Base-by-base conservation (phyloP, 2,888 invertebrate species). In the Lomographa bimaculata region DNA sequence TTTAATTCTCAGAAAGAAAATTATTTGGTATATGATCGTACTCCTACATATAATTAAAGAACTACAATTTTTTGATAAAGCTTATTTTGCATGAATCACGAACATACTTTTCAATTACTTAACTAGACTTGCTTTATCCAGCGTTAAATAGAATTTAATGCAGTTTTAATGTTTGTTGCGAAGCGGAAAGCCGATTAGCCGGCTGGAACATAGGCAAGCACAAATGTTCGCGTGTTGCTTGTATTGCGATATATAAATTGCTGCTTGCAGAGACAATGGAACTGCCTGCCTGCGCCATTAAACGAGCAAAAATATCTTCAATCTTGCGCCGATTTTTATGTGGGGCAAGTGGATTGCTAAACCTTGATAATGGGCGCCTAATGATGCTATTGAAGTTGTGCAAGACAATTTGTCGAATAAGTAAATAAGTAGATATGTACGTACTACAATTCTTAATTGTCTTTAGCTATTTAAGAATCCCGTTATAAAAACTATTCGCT, bases 131-230 rank as follows among this genome's bases (percentile, higher is more conserved):
- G 67, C 64, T 74, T 65, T 71, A 71, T 72, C 57, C 57, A 64
- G 60, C 64, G 73, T 71, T 79, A 78, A 84, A 83, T 79, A 74
- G 68, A 78, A 73, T 79, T 78, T 82, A 81, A 85, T 84, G 81
- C 74, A 73, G 63, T 80, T 84, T 84, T 83, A 83, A 84, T 85
- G 80, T 75, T 73, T 64, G 71, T 68, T 71, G 67, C 67, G 70
- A 71, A 78, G 64, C 69, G 68, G 70, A 62, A 64, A 73, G 70
- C 63, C 70, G 72, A 77, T 82, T 80, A 75, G 68, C 65, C 52
- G 48, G 53, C 54, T 54, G n/a, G n/a, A 48, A 47, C 50, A 55
- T 55, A 61, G 52, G 60, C 54, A 61, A 64, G 61, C 57, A 61
- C 61, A 67, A 70, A 66, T 60, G 61, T 60, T 72, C 59, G 66